Conservation (phyloP, 2,888 invertebrate genomes). For the Acrobasis consociella region DNA sequence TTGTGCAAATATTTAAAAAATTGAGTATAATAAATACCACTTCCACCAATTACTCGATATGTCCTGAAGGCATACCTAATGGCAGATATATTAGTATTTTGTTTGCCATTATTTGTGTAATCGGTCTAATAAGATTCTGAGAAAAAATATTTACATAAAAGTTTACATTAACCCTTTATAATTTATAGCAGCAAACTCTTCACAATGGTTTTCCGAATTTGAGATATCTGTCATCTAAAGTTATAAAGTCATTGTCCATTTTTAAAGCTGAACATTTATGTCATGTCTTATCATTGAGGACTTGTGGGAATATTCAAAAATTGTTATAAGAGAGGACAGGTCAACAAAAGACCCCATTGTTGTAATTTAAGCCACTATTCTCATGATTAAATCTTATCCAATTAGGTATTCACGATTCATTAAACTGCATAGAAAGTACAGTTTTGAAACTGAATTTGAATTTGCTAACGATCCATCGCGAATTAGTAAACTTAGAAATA, state of each 20-base stretch:
- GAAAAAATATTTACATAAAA: too few relatives aligned
- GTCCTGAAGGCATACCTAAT: too few relatives aligned
- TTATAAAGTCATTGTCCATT: background rate
- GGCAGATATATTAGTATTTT: too few relatives aligned
- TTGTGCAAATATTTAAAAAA: too few relatives aligned
- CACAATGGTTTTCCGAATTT: background rate
- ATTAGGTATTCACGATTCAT: conserved; percentile 10
- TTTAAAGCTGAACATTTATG: background rate
- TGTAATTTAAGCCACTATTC: conserved; percentile 14
- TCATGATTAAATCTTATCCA: conserved; percentile 16
- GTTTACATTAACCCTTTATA: too few relatives aligned
- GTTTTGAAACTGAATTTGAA: conserved; percentile 4
- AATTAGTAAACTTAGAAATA: background rate
- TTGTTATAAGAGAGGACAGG: conserved; percentile 4
- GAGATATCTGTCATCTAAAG: conserved; percentile 1
- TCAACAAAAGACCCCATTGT: conserved; percentile 17
- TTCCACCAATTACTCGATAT: too few relatives aligned
- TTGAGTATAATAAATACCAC: too few relatives aligned
- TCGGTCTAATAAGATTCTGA: too few relatives aligned
- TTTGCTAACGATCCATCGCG: background rate
- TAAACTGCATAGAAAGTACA: conserved; percentile 4
- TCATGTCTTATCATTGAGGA: conserved; percentile 13
- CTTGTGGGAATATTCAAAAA: conserved; percentile 9
- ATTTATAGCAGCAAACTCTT: background rate
- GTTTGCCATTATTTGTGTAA: too few relatives aligned